A percentile compares a stretch with the other conserved stretches of the same genome.
These are phyloP conservation scores for Argya squamiceps DNA, from an alignment of 2,797 vertebrate species.

Conservation along the genomic window DNA sequence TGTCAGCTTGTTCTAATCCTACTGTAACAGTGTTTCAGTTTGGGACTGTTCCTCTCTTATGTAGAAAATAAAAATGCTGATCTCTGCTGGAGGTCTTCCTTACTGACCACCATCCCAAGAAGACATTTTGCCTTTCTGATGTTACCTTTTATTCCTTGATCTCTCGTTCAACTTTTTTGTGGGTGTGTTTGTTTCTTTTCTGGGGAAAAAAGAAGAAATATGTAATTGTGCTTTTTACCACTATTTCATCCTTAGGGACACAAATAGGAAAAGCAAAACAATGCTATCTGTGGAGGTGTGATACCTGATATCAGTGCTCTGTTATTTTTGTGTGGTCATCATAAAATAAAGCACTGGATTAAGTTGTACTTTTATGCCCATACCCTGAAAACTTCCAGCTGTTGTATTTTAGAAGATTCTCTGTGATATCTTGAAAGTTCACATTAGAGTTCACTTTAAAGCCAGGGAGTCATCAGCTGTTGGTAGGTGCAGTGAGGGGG, in stretches of 20 bases:
- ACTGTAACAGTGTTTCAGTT: not conserved
- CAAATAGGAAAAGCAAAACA: not conserved
- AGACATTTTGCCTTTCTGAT: not conserved
- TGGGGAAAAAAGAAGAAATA: not conserved
- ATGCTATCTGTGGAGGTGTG: not conserved
- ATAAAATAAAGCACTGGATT: not conserved
- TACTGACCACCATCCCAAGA: not conserved
- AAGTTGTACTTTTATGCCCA: not conserved
- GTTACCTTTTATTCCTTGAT: not conserved
- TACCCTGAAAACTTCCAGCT: not conserved
- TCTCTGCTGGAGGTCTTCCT: not conserved
- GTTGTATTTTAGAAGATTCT: not conserved
- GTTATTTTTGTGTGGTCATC: not conserved
- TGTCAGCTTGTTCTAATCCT: not conserved
- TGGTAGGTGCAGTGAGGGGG: not conserved
- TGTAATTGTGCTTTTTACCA: not conserved
- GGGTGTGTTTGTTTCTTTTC: not conserved
- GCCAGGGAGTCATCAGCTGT: slow-evolving; percentile 24
- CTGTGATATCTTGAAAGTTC: slow-evolving; percentile 50
- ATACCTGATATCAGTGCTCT: not conserved
- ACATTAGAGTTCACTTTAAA: slow-evolving; percentile 44
- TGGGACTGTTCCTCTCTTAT: not conserved
- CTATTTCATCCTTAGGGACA: not conserved
- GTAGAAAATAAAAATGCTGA: not conserved
- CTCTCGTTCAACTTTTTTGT: not conserved